Evolutionary conservation across 2,113 vertebrate species (phyloP).

Genomic region (human): GRCh38 chr7:27422501-27423000

Average conservation of each 20-base stretch:
- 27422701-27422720: slow-evolving; percentile 23
- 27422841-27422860: not conserved
- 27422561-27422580: slow-evolving; percentile 88
- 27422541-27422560: slow-evolving; percentile 90
- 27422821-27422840: not conserved
- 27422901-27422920: too few species aligned
- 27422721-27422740: slow-evolving; percentile 44
- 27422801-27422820: not conserved
- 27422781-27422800: not conserved
- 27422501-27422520: slow-evolving; percentile 91
- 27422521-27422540: slow-evolving; percentile 89
- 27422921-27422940: too few species aligned
- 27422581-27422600: slow-evolving; percentile 87
- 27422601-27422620: slow-evolving; percentile 84
- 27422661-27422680: slow-evolving; percentile 71
- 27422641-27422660: slow-evolving; percentile 80
- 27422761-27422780: not conserved
- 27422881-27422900: not conserved
- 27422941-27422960: too few species aligned
- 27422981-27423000: too few species aligned
- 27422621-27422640: slow-evolving; percentile 77
- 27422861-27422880: not conserved
- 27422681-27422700: slow-evolving; percentile 69
- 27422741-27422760: not conserved
- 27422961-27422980: too few species aligned